phyloP scores from a whole-genome alignment of 2,888 invertebrate genomes.

The Lycia hirtaria region DNA sequence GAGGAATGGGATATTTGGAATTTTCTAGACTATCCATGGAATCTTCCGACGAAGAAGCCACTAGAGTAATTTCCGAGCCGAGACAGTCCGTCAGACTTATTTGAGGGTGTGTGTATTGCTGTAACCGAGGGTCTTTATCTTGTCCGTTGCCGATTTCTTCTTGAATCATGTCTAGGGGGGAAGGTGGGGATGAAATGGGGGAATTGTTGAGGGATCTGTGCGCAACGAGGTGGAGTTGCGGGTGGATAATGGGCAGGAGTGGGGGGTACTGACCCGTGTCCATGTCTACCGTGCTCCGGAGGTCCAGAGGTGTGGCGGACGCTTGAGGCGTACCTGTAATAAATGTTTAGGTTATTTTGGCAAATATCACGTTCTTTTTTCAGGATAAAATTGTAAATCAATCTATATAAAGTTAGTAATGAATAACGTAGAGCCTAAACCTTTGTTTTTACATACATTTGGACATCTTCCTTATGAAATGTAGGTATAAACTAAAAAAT shows the following conservation, averaged over 20 bases:
- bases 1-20: conserved; percentile 81
- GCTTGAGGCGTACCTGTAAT: conserved; percentile 81
- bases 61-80: conserved; percentile 92
- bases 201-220: conserved; percentile 87
- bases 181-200: conserved; percentile 87
- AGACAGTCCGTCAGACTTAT: conserved; percentile 96
- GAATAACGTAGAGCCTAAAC: too few relatives aligned
- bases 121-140: conserved; percentile 50
- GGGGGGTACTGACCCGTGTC: conserved; percentile 73
- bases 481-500: too few relatives aligned
- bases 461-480: too few relatives aligned
- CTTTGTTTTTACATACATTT: too few relatives aligned
- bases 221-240: conserved; percentile 73
- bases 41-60: conserved; percentile 91
- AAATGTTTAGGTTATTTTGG: neutral
- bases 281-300: conserved; percentile 82
- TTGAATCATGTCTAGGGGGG: conserved; percentile 92
- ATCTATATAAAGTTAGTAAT: too few relatives aligned
- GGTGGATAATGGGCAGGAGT: conserved; percentile 74
- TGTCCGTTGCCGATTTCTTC: conserved; percentile 84
- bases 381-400: too few relatives aligned
- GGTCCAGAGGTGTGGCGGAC: conserved; percentile 83
- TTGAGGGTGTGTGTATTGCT: conserved; percentile 88
- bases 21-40: conserved; percentile 89
- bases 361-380: too few relatives aligned